A percentile compares a stretch with the other conserved stretches of the same genome.
Conservation (phyloP, 2,888 invertebrate genomes). For the Metallyticus violacea region DNA sequence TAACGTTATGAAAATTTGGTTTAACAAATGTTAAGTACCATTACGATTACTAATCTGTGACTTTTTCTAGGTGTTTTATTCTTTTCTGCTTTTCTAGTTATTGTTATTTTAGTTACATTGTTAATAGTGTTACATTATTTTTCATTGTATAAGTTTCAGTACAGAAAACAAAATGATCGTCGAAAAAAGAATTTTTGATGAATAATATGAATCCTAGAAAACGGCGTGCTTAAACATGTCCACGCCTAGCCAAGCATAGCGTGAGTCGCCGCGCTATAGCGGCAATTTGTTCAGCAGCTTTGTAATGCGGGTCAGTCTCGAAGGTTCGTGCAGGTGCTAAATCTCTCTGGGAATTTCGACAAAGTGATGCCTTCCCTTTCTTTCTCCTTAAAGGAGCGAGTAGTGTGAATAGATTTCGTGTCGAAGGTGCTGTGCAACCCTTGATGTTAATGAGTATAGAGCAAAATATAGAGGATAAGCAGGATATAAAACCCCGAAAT, state of each 20-base stretch:
- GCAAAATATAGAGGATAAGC: neutral
- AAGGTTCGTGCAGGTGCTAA: neutral
- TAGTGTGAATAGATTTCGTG: neutral
- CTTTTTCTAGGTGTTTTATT: no score
- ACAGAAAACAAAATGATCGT: no score
- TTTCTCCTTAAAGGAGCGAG: neutral
- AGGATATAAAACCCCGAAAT: neutral
- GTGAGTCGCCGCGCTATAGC: neutral
- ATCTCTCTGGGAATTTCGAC: neutral
- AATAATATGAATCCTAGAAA: no score
- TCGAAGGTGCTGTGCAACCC: neutral
- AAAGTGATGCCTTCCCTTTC: neutral
- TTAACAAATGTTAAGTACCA: no score
- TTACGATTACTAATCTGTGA: no score
- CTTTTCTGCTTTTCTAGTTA: no score
- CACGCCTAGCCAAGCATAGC: neutral
- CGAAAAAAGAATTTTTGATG: no score
- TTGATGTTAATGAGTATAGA: neutral
- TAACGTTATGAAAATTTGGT: no score
- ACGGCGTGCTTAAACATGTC: no score
- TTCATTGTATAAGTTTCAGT: no score
- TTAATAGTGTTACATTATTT: no score
- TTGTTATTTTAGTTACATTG: no score
- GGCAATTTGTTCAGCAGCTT: neutral
- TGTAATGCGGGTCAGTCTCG: neutral